Evolutionary conservation across 2,113 vertebrate genomes (phyloP).

Genomic region (Lampris incognitus): DNA sequence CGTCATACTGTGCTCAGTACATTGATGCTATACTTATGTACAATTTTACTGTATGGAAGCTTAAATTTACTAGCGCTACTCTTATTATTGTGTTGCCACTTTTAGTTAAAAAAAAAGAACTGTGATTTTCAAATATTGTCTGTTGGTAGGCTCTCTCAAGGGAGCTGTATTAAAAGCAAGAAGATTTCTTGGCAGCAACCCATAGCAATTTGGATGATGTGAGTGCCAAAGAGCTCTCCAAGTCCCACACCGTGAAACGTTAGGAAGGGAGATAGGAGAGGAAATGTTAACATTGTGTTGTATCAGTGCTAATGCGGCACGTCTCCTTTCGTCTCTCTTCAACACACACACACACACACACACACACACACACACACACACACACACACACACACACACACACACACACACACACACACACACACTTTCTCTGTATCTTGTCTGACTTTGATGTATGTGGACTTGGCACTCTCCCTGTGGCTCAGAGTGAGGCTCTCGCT

Average conservation of each 20-base stretch:
- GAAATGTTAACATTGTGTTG: slow-evolving; percentile 55
- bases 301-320: slow-evolving; percentile 41
- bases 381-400: too few species aligned
- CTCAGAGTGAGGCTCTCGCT: neutral
- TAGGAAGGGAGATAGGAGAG: slow-evolving; percentile 34
- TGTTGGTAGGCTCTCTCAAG: slow-evolving; percentile 5
- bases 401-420: too few species aligned
- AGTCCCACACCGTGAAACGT: slow-evolving; percentile 43
- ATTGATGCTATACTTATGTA: too few species aligned
- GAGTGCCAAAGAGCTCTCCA: slow-evolving; percentile 39
- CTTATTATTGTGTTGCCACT: neutral
- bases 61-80: too few species aligned
- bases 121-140: neutral
- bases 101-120: neutral
- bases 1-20: too few species aligned
- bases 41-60: too few species aligned
- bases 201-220: slow-evolving; percentile 17
- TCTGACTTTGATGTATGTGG: slow-evolving; percentile 49
- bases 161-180: slow-evolving; percentile 29
- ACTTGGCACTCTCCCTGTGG: slow-evolving; percentile 20
- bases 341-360: too few species aligned
- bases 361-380: too few species aligned
- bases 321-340: slow-evolving; percentile 26
- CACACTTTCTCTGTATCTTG: slow-evolving; percentile 10
- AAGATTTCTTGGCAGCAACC: slow-evolving; percentile 35